Percentiles rank a stretch among this genome's conserved stretches.
Conservation (phyloP, 2,888 invertebrate species). For the Stictocephala bisonia region DNA sequence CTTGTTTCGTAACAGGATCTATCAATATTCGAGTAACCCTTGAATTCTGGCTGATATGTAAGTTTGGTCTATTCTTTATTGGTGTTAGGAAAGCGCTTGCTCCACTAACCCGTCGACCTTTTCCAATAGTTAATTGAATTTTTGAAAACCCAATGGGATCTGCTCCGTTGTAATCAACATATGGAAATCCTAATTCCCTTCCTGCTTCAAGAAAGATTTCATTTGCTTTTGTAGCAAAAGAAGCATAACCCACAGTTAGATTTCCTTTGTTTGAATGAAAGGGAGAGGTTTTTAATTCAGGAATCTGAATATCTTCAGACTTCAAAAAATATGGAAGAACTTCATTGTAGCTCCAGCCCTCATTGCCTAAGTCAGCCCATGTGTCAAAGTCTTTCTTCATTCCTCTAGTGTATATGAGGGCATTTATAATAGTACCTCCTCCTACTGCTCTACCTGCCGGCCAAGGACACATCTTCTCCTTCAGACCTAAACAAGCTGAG, state of each 20-base stretch:
- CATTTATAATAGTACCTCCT: conserved; percentile 93
- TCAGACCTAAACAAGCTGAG: conserved; percentile 68
- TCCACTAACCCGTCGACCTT: conserved; percentile 66
- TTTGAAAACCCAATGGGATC: conserved; percentile 57
- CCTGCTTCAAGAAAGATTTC: conserved; percentile 77
- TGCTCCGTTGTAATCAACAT: conserved; percentile 65
- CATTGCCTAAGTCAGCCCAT: conserved; percentile 87
- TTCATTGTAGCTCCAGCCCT: conserved; percentile 62
- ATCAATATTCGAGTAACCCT: conserved; percentile 70
- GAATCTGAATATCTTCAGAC: conserved; percentile 54
- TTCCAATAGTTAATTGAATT: conserved; percentile 53
- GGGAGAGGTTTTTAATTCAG: conserved; percentile 52
- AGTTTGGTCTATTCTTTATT: conserved; percentile 67
- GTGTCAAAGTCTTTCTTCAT: conserved; percentile 87
- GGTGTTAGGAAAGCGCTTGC: conserved; percentile 72
- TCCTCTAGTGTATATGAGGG: conserved; percentile 96
- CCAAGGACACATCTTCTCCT: conserved; percentile 70
- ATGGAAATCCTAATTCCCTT: conserved; percentile 66
- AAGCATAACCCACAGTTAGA: conserved; percentile 77
- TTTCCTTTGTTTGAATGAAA: conserved; percentile 77
- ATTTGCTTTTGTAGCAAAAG: conserved; percentile 78
- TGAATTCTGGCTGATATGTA: conserved; percentile 70
- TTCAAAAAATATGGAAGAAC: conserved; percentile 57
- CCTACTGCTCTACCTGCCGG: conserved; percentile 86
- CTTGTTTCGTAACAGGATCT: conserved; percentile 65